Percentiles rank a stretch among this genome's conserved stretches.
Evolutionary conservation across 2,888 invertebrate genomes (phyloP).

Genomic region (Athetis lepigone): DNA sequence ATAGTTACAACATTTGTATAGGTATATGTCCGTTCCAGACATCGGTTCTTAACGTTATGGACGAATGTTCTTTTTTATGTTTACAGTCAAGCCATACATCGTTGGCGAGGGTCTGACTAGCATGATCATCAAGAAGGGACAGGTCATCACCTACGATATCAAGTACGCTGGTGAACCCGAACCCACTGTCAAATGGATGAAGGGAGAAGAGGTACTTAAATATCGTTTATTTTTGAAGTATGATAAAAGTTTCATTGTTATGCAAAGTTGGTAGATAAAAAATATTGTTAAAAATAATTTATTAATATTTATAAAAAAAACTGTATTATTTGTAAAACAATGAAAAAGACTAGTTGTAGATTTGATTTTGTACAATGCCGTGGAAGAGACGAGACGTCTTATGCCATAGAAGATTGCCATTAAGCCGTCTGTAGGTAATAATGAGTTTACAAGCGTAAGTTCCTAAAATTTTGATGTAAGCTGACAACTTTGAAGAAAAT

Average conservation of each 20-base stretch:
- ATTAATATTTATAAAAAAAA: too few species aligned
- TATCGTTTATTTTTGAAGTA: constrained; percentile 60
- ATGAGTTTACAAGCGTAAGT: too few species aligned
- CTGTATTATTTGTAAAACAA: constrained; percentile 31
- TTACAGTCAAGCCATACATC: constrained; percentile 97
- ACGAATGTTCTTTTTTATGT: not conserved
- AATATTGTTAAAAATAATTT: not conserved
- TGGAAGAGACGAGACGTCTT: constrained; percentile 8
- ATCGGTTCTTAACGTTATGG: too few species aligned
- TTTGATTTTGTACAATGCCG: not conserved
- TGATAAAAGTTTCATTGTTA: constrained; percentile 1
- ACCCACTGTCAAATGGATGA: constrained; percentile 97
- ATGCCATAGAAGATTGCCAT: not conserved
- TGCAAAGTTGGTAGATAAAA: constrained; percentile 11
- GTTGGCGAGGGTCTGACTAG: constrained; percentile 96
- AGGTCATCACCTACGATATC: constrained; percentile 97
- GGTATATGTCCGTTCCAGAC: too few species aligned
- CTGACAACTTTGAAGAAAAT: not conserved
- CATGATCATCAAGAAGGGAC: constrained; percentile 98
- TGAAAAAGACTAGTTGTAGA: not conserved
- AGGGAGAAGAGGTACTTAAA: constrained; percentile 94
- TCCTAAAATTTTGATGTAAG: not conserved
- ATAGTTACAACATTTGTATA: too few species aligned
- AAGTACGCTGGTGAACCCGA: constrained; percentile 99
- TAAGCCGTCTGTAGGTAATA: too few species aligned